Conservation (phyloP, 2,888 invertebrate species). For the Ectemnius continuus region DNA sequence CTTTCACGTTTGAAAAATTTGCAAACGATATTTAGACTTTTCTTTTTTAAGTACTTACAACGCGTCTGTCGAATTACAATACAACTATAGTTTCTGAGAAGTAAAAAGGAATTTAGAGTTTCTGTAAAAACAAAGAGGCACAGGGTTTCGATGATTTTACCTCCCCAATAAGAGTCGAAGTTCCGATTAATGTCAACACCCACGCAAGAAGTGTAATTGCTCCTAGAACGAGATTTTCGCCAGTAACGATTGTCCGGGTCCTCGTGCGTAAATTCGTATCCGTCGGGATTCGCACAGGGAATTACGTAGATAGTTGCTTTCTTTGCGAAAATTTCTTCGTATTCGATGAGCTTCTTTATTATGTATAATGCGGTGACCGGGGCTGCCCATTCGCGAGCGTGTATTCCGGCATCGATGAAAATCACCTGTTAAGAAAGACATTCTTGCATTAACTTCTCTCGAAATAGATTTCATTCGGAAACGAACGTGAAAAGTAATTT, state of each 20-base stretch:
- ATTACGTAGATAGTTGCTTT: slow-evolving; percentile 83
- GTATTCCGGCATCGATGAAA: slow-evolving; percentile 82
- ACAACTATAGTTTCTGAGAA: no score
- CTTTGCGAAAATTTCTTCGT: slow-evolving; percentile 77
- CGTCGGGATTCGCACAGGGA: slow-evolving; percentile 85
- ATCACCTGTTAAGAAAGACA: slow-evolving; percentile 77
- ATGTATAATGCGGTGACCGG: slow-evolving; percentile 81
- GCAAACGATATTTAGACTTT: no score
- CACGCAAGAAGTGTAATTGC: slow-evolving; percentile 77
- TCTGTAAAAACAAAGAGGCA: no score
- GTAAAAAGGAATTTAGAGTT: no score
- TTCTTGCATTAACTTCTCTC: slow-evolving; percentile 75
- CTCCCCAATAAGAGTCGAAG: slow-evolving; percentile 84
- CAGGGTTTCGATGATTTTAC: slow-evolving; percentile 32
- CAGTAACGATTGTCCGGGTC: slow-evolving; percentile 80
- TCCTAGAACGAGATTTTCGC: slow-evolving; percentile 82
- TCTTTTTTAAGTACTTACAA: no score
- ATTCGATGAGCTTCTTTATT: slow-evolving; percentile 81
- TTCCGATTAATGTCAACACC: slow-evolving; percentile 88
- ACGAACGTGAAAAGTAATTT: no score
- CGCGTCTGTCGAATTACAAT: no score
- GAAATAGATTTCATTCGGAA: not conserved
- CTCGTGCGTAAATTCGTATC: slow-evolving; percentile 81
- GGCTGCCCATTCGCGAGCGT: slow-evolving; percentile 84
- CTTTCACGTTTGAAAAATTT: no score